Conservation (phyloP, 2,113 vertebrate genomes). For the Pedetes capensis region DNA sequence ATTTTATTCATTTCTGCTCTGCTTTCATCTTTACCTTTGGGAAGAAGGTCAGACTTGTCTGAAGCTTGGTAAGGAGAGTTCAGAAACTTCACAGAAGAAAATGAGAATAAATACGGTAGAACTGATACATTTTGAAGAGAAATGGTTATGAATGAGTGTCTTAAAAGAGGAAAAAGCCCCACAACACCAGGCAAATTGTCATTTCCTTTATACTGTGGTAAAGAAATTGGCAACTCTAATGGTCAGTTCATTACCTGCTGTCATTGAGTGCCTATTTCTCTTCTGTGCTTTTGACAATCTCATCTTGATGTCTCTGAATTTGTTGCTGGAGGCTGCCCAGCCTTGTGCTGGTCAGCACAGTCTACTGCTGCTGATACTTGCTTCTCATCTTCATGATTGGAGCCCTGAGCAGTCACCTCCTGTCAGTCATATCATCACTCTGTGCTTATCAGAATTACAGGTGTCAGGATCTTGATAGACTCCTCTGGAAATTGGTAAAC, state of each 20-base stretch:
- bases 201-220: background rate
- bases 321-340: background rate
- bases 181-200: background rate
- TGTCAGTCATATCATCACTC: background rate
- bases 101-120: background rate
- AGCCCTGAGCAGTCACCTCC: constrained; percentile 22
- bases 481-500: constrained; percentile 46
- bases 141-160: background rate
- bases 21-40: background rate
- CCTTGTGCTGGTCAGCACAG: background rate
- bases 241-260: background rate
- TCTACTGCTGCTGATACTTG: background rate
- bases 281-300: background rate
- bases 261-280: background rate
- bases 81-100: background rate
- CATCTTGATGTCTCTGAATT: background rate
- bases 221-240: background rate
- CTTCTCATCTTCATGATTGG: background rate
- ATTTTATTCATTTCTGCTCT: background rate
- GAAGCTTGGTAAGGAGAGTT: background rate
- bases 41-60: background rate
- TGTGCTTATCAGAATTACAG: background rate
- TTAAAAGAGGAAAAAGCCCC: background rate
- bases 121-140: background rate
- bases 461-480: constrained; percentile 36